Evolutionary conservation across 2,113 vertebrate species (phyloP), one percentile per base, ranked within the genome.

Genomic region (Myrmecophaga tridactyla): DNA sequence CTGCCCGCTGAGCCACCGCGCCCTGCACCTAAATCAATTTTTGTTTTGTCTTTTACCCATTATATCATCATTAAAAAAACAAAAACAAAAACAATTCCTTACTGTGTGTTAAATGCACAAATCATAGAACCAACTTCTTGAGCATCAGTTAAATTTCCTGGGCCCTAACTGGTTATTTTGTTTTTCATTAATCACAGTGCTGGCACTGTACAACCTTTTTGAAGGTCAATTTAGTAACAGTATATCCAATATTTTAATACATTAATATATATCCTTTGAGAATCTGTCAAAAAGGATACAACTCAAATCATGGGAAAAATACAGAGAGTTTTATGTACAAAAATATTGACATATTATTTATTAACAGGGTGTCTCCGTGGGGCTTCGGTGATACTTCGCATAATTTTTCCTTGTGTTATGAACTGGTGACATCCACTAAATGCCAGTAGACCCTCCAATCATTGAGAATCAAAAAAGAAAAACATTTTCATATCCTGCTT

Each of bases 401-500:
- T 14, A 70, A 48, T 58, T 96, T 41, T 63, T 82, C 87, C 43
- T 84, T 62, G 9, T 67, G 11, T 43, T 88, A 87, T 18, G 7
- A 96, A 80, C 25, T 6, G 69, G 21, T 93, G 36, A 87, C 84
- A 77, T 9, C 31, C 11, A 87, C 43, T 62, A 87, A 94, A 46
- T 67, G 31, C 63, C 75, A 89, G 12, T n/a, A 63, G 27, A 39
- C 29, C 53, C 25, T 92, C 39, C 23, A 65, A 67, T 60, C 73
- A 70, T 5, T 58, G 41, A 90, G 39, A 70, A 95, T 80, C 72
- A 96, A 75, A 96, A 89, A 56, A 18, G 86, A 56, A 18, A 89
- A 10, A 87, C 46, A 89, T 48, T 85, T 84, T 65, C 78, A 91
- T 89, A 86, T 63, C 51, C 43, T 92, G 76, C 12, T 41, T 70